Evolutionary conservation across 2,888 invertebrate genomes (phyloP), one percentile per base, ranked within the genome.

Genomic region (Caenorhabditis imperialis): DNA sequence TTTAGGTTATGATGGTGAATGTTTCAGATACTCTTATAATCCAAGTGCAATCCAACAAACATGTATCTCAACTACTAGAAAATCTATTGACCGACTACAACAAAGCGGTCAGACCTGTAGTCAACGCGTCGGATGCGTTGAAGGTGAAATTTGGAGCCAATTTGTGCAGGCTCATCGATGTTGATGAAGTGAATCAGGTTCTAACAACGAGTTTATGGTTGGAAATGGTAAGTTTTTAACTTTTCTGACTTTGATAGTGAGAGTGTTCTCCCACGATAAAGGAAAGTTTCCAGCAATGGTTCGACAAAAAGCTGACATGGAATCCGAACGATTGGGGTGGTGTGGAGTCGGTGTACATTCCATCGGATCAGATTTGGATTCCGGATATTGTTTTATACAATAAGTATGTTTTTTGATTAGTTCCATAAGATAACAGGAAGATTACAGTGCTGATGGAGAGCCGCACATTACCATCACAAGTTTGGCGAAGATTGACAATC

Each of bases 311-410:
- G 89, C 91, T 95, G 74, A 67, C 67, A 0, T 95, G 95, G 95
- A 94, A 95, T 89, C 95, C 95, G 58, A 93, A 92, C 86, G 95
- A 95, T 88, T 95, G 95, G 88, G 95, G 95, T 37, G 95, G 95
- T 3, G 95, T 95, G 33, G 93, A 95, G 88, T 95, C 94, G 94
- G 42, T 96, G 30, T 95, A 95, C 89, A 95, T 96, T 72, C 95
- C 95, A 65, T 95, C 95, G 22, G 95, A 95, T 90, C 95, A 95
- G 91, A 95, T 96, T 88, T 96, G 95, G 95, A 92, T 94, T 84
- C 95, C 95, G 33, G 95, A 96, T 90, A 95, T 95, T 89, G 94
- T 95, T 38, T 92, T 95, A 70, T 95, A 95, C 90, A 95, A 95
- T 90, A 93, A 93, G 93, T 93, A 12, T 55, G 42, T 47, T 5